Percentiles rank a stretch among this genome's conserved stretches.
phyloP scores from a whole-genome alignment of 2,888 invertebrate genomes.

The Ormia ochracea region DNA sequence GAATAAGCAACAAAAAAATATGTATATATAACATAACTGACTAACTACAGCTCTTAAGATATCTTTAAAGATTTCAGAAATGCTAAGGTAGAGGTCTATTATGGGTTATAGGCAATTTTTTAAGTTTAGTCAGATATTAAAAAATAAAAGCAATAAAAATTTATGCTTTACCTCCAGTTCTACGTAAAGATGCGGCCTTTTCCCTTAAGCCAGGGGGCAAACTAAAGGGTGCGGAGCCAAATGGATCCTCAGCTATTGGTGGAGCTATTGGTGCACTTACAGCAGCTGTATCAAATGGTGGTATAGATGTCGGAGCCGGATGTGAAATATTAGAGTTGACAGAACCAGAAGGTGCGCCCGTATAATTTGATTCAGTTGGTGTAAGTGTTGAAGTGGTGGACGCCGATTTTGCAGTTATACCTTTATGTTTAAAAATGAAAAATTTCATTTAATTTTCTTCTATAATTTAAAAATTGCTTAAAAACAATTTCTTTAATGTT shows the following conservation, averaged over 20 bases:
- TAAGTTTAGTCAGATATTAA: conserved; percentile 39
- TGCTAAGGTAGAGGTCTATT: conserved; percentile 25
- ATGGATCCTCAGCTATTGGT: conserved; percentile 83
- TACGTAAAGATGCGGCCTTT: conserved; percentile 75
- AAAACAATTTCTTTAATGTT: no score
- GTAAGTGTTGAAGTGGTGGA: conserved; percentile 76
- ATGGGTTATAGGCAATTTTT: conserved; percentile 42
- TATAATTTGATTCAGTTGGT: conserved; percentile 72
- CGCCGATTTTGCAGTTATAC: conserved; percentile 75
- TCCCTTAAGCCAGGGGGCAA: conserved; percentile 79
- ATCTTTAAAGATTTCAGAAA: conserved; percentile 40
- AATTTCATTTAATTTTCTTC: background rate
- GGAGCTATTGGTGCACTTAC: conserved; percentile 49
- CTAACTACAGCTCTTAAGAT: conserved; percentile 18
- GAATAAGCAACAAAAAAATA: conserved; percentile 48
- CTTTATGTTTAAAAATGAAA: conserved; percentile 60
- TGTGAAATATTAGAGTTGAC: conserved; percentile 63
- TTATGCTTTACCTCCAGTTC: conserved; percentile 78
- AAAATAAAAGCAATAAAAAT: conserved; percentile 63
- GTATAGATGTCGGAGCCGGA: conserved; percentile 13
- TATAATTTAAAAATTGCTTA: background rate
- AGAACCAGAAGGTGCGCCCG: conserved; percentile 68
- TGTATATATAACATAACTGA: conserved; percentile 45
- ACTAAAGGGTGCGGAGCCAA: conserved; percentile 89
- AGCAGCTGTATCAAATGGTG: conserved; percentile 29